Evolutionary conservation across 2,888 invertebrate species (phyloP).

Genomic region (Caenorhabditis sp.): DNA sequence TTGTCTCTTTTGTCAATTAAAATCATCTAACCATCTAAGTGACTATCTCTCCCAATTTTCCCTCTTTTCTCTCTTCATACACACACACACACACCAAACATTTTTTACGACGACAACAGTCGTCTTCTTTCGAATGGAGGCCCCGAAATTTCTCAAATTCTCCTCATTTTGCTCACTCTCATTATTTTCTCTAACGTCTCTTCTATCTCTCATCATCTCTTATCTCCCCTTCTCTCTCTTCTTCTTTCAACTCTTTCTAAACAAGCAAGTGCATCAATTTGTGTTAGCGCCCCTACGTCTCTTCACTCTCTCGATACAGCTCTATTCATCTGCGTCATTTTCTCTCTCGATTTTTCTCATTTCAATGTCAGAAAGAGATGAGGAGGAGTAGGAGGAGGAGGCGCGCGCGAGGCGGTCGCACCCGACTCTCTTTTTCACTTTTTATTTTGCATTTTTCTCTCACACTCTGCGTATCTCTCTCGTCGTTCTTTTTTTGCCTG

Average conservation of each 20-base stretch:
- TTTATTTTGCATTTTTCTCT: neutral
- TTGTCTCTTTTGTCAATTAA: too few species aligned
- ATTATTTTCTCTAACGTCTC: neutral
- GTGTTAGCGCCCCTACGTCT: slow-evolving; percentile 1
- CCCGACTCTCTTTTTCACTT: slow-evolving; percentile 1
- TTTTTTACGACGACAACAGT: neutral
- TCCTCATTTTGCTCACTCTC: neutral
- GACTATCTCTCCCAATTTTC: neutral
- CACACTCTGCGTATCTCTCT: neutral
- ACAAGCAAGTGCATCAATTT: neutral
- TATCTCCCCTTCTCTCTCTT: neutral
- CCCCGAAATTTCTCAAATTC: neutral
- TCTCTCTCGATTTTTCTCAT: neutral
- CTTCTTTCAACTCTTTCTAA: neutral
- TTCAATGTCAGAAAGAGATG: slow-evolving; percentile 1
- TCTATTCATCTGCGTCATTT: neutral
- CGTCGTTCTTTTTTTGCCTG: neutral
- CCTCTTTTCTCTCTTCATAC: neutral
- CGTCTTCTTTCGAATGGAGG: neutral
- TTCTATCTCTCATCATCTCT: neutral
- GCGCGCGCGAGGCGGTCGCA: slow-evolving; percentile 1
- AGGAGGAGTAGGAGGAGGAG: slow-evolving; percentile 1
- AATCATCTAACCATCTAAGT: neutral
- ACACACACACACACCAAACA: neutral
- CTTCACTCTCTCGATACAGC: neutral